These are phyloP conservation scores for Plotosus lineatus DNA, from an alignment of 2,113 vertebrate species.

Conservation along the genomic window DNA sequence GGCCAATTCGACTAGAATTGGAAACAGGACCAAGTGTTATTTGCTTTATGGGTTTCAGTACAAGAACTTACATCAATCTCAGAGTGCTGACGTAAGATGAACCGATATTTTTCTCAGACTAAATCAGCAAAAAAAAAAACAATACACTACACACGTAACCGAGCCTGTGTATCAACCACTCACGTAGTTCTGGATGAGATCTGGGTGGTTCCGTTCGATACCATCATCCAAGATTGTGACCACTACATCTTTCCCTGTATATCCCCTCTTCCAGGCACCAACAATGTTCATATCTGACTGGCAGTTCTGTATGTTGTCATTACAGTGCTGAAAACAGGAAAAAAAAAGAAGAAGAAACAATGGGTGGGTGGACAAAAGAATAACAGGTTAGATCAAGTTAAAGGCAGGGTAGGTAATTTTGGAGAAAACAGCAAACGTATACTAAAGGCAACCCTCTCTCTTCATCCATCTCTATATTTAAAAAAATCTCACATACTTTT, in stretches of 20 bases:
- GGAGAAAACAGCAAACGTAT: not conserved
- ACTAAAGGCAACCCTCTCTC: not conserved
- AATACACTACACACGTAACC: not conserved
- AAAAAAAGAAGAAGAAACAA: not conserved
- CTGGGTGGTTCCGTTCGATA: slow-evolving; percentile 95
- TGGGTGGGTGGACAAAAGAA: not conserved
- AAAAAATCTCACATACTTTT: too few relatives aligned
- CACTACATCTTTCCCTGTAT: slow-evolving; percentile 95
- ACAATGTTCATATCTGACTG: slow-evolving; percentile 99
- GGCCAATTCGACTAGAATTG: not conserved
- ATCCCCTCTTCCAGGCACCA: slow-evolving; percentile 97
- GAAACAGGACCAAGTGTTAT: not conserved
- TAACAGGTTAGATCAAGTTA: not conserved
- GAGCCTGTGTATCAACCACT: slow-evolving; percentile 57
- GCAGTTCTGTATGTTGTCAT: slow-evolving; percentile 91
- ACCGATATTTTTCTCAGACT: too few relatives aligned
- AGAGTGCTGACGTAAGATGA: too few relatives aligned
- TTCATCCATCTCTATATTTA: too few relatives aligned
- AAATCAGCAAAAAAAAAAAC: not conserved
- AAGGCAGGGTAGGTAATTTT: not conserved
- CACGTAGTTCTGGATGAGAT: slow-evolving; percentile 96
- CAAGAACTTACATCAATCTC: not conserved
- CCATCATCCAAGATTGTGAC: slow-evolving; percentile 97
- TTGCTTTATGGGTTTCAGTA: not conserved
- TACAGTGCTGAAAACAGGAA: slow-evolving; percentile 83